Percentiles rank a stretch among this genome's conserved stretches.
phyloP scores from a whole-genome alignment of 2,888 invertebrate genomes.

The Sycophila texana region DNA sequence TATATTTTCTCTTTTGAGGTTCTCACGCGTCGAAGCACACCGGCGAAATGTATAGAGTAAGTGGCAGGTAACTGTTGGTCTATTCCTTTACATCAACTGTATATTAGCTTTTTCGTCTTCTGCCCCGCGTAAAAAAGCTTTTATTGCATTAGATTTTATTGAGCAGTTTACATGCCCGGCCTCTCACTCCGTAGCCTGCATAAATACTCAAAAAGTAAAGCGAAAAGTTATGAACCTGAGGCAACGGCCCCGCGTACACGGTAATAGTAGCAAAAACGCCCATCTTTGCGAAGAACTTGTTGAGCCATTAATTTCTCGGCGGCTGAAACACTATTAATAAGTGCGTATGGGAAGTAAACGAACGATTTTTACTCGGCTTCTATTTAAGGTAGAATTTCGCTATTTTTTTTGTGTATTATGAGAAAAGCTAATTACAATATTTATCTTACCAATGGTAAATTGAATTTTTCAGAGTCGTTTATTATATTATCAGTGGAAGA shows the following conservation, averaged over 20 bases:
- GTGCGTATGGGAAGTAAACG: constrained; percentile 25
- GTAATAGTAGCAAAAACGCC: constrained; percentile 33
- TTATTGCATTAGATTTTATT: constrained; percentile 47
- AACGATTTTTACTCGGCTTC: constrained; percentile 20
- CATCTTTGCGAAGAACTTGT: constrained; percentile 29
- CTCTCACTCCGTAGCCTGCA: constrained; percentile 8
- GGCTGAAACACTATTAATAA: constrained; percentile 32
- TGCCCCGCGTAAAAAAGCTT: constrained; percentile 17
- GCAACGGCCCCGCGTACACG: constrained; percentile 1
- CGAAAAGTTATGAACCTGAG: constrained; percentile 31
- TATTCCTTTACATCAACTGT: constrained; percentile 4
- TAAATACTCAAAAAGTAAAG: constrained; percentile 40
- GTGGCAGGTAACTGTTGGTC: not conserved
- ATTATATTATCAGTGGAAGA: too few species aligned
- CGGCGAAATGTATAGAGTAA: constrained; percentile 23
- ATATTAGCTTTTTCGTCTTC: constrained; percentile 30
- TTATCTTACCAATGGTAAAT: too few species aligned
- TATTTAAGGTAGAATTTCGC: constrained; percentile 19
- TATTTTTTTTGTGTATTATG: not conserved
- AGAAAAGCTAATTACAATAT: not conserved
- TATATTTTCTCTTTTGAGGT: constrained; percentile 41
- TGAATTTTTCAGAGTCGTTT: too few species aligned
- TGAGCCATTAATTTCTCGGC: constrained; percentile 39
- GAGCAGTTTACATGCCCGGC: constrained; percentile 20
- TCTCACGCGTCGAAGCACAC: constrained; percentile 38